Conservation (phyloP, 2,113 vertebrate species). For the Hymenochirus boettgeri region DNA sequence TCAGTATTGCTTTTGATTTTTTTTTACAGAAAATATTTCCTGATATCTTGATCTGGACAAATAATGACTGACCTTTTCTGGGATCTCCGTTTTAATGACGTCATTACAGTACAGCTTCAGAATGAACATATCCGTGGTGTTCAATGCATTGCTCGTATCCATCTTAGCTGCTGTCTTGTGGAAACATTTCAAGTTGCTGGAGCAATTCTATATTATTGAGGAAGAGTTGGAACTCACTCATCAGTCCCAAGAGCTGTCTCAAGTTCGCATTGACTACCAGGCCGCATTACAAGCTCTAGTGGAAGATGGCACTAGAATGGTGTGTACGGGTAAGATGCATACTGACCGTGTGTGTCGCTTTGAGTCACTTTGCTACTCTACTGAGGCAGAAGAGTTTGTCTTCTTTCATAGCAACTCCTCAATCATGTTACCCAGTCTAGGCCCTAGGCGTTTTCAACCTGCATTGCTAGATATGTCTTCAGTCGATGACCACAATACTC, state of each 20-base stretch:
- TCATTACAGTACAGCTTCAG: constrained; percentile 68
- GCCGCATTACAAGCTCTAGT: constrained; percentile 77
- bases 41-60: constrained; percentile 48
- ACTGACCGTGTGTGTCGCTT: constrained; percentile 95
- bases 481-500: constrained; percentile 94
- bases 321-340: constrained; percentile 93
- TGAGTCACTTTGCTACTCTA: constrained; percentile 90
- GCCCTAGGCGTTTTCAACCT: constrained; percentile 89
- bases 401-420: constrained; percentile 94
- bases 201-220: constrained; percentile 79
- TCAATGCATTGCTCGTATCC: constrained; percentile 89
- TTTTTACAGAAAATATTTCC: constrained; percentile 47
- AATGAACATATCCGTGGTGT: constrained; percentile 85
- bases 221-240: constrained; percentile 76
- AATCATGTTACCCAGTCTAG: constrained; percentile 89
- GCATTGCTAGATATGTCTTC: constrained; percentile 92
- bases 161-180: constrained; percentile 88
- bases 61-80: constrained; percentile 44
- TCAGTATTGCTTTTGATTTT: constrained; percentile 22
- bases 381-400: constrained; percentile 88
- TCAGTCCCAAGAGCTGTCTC: constrained; percentile 70
- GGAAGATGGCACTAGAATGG: constrained; percentile 90
- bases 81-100: constrained; percentile 49
- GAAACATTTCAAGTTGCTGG: constrained; percentile 82
- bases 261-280: constrained; percentile 80